A percentile compares a stretch with the other conserved stretches of the same genome.
Evolutionary conservation across 2,797 vertebrate species (phyloP).

Genomic region (Pangasius krempfi): DNA sequence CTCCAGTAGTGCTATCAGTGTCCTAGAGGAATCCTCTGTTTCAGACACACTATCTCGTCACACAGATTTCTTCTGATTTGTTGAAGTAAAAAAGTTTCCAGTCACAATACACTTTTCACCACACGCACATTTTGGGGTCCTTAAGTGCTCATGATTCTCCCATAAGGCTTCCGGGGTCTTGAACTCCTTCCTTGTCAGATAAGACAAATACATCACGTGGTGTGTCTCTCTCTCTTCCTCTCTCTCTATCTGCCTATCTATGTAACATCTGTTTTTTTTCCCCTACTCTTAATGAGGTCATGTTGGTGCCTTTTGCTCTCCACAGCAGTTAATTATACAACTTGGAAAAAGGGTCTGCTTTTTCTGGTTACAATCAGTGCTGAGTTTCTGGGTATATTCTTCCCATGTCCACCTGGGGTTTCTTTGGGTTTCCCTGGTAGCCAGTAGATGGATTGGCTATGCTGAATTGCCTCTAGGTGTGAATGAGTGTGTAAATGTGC

Average conservation of each 20-base stretch:
- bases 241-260: not conserved
- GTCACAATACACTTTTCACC: not conserved
- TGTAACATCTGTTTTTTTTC: not conserved
- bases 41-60: not conserved
- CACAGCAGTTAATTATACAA: not conserved
- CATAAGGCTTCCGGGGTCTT: not conserved
- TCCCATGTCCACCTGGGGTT: not conserved
- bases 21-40: not conserved
- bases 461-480: not conserved
- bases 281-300: constrained; percentile 3
- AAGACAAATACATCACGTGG: not conserved
- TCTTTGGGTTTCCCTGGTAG: not conserved
- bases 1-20: not conserved
- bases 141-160: not conserved
- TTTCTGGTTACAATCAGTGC: not conserved
- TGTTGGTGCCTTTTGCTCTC: not conserved
- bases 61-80: not conserved
- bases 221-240: not conserved
- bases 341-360: not conserved
- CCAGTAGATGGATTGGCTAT: not conserved
- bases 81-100: not conserved
- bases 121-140: not conserved
- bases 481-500: not conserved
- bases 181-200: not conserved
- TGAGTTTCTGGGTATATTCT: not conserved